These are phyloP conservation scores for Halcyon badia DNA, from an alignment of 2,797 vertebrate species.

Conservation along the genomic window DNA sequence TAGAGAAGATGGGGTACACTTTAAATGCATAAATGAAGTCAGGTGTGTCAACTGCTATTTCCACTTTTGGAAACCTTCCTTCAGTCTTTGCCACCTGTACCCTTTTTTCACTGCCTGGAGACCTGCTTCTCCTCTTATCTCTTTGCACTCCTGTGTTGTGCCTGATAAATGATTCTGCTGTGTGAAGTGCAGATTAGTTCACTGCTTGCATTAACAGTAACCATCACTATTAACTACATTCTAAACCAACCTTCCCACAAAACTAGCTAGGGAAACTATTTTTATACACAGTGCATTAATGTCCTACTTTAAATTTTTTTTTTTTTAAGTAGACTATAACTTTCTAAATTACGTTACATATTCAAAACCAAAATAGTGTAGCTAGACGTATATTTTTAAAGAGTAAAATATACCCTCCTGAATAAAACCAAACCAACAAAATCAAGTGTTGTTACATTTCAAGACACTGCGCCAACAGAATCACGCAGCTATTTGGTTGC, in stretches of 20 bases:
- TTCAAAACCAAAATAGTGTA: neutral
- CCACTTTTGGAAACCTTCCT: neutral
- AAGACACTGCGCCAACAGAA: neutral
- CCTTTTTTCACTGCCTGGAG: neutral
- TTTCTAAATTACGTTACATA: neutral
- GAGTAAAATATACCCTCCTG: neutral
- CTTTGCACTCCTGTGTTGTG: neutral
- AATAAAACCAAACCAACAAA: neutral
- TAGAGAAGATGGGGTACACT: neutral
- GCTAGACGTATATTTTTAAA: neutral
- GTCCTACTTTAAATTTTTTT: neutral
- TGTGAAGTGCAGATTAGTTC: slow-evolving; percentile 40
- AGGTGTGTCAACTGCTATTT: neutral
- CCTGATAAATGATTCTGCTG: slow-evolving; percentile 38
- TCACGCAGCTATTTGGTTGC: neutral
- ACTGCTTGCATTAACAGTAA: neutral
- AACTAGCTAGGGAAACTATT: neutral
- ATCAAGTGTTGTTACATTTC: neutral
- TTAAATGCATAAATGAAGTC: neutral
- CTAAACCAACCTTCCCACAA: slow-evolving; percentile 17
- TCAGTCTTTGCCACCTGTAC: slow-evolving; percentile 18
- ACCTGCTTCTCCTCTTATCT: slow-evolving; percentile 35
- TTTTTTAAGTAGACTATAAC: neutral
- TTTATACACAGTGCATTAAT: neutral
- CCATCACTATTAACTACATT: neutral